These are phyloP conservation scores for Clamator glandarius DNA, from an alignment of 2,797 vertebrate genomes.

Conservation along the genomic window DNA sequence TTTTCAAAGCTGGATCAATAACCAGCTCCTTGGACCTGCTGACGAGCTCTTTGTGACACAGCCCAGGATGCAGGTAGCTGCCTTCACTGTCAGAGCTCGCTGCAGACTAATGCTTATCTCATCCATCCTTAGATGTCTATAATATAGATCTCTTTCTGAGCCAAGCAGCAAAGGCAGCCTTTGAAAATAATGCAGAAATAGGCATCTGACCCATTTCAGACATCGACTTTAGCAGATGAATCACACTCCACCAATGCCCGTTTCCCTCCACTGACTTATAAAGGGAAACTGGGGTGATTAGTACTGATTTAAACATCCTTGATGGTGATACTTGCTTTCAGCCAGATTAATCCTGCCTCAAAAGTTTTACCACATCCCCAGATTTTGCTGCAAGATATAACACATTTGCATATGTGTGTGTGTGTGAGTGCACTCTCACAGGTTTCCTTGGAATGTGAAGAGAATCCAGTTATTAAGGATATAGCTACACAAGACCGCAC, in stretches of 20 bases:
- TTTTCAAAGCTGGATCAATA: neutral
- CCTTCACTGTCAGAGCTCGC: neutral
- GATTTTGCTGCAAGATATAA: neutral
- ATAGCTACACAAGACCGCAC: neutral
- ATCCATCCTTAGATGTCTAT: neutral
- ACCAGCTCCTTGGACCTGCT: neutral
- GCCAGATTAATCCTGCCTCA: neutral
- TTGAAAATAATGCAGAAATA: slow-evolving; percentile 25
- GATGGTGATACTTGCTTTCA: neutral
- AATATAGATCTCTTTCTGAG: neutral
- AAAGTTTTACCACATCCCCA: neutral
- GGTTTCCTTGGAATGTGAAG: neutral
- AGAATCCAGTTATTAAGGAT: neutral
- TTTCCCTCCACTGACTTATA: neutral
- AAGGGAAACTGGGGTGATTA: neutral
- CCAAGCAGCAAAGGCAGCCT: neutral
- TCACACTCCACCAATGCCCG: neutral
- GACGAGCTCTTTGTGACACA: neutral
- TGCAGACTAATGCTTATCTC: neutral
- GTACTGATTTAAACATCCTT: neutral
- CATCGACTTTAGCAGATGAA: neutral
- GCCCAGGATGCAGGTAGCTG: neutral
- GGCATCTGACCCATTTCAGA: slow-evolving; percentile 22
- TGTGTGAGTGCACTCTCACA: neutral
- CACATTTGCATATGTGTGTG: neutral